Conservation (phyloP, 2,888 invertebrate species). For the Hirtodrosophila histrioides region DNA sequence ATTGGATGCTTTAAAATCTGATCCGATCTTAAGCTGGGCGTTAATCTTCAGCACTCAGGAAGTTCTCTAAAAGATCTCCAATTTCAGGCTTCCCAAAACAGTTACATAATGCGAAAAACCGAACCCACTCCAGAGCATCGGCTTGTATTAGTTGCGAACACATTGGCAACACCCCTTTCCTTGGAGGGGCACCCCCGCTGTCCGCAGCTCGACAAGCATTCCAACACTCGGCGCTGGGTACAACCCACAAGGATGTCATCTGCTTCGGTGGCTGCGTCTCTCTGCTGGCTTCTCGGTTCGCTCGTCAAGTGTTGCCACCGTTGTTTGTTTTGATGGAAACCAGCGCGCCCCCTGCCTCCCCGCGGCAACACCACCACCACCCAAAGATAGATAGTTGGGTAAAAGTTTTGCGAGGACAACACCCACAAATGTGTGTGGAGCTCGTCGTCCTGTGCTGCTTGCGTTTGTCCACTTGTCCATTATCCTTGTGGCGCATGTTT, state of each 20-base stretch:
- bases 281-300: slow-evolving; percentile 13
- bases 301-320: slow-evolving; percentile 61
- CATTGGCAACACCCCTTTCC: slow-evolving; percentile 34
- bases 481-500: slow-evolving; percentile 81
- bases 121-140: slow-evolving; percentile 7
- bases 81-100: not conserved
- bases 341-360: slow-evolving; percentile 11
- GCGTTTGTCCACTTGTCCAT: slow-evolving; percentile 51
- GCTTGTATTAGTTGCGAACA: slow-evolving; percentile 7
- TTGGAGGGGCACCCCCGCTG: not conserved
- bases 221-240: slow-evolving; percentile 19
- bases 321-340: slow-evolving; percentile 71
- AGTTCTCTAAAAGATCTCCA: slow-evolving; percentile 4
- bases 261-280: slow-evolving; percentile 13
- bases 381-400: slow-evolving; percentile 4
- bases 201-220: slow-evolving; percentile 24
- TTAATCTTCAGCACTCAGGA: not conserved
- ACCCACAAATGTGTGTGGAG: slow-evolving; percentile 40
- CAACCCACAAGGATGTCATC: slow-evolving; percentile 41
- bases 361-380: not conserved
- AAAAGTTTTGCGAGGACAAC: slow-evolving; percentile 45
- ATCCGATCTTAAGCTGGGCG: too few species aligned
- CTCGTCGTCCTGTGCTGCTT: slow-evolving; percentile 14
- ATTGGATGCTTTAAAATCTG: too few species aligned
- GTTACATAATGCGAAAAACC: slow-evolving; percentile 30